A percentile compares a stretch with the other conserved stretches of the same genome.
phyloP scores from a whole-genome alignment of 1,140 invertebrate genomes.

The Nasonia longicornis region DNA sequence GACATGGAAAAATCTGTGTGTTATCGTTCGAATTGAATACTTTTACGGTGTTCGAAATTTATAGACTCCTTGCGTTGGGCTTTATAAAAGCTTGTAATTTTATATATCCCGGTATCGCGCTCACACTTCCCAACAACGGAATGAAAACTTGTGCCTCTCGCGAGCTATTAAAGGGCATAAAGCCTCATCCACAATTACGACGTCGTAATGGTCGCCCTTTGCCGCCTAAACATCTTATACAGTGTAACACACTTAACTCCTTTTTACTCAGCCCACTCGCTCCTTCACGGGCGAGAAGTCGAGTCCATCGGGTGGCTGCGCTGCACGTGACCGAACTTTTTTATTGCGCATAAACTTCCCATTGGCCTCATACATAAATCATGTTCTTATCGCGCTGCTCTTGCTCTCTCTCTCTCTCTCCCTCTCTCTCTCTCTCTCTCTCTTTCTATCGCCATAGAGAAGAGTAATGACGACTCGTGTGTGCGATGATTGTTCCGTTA shows the following conservation, averaged over 20 bases:
- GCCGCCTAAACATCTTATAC: not conserved
- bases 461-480: not conserved
- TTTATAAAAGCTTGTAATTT: slow-evolving; percentile 28
- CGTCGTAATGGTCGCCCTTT: not conserved
- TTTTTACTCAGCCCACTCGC: not conserved
- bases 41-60: not conserved
- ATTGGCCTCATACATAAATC: slow-evolving; percentile 31
- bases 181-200: not conserved
- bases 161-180: not conserved
- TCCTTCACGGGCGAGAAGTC: not conserved
- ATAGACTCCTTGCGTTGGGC: not conserved
- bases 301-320: not conserved
- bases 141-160: not conserved
- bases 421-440: not conserved
- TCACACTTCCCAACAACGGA: not conserved
- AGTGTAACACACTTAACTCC: not conserved
- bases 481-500: not conserved
- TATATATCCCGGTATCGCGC: slow-evolving; percentile 13
- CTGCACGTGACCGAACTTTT: slow-evolving; percentile 33
- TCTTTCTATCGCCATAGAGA: slow-evolving; percentile 17
- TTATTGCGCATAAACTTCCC: slow-evolving; percentile 27
- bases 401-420: not conserved
- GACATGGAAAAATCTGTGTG: no score
- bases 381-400: slow-evolving; percentile 13
- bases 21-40: no score